Base-by-base conservation (phyloP, 2,113 vertebrate genomes). In the Crotalus tigris region DNA sequence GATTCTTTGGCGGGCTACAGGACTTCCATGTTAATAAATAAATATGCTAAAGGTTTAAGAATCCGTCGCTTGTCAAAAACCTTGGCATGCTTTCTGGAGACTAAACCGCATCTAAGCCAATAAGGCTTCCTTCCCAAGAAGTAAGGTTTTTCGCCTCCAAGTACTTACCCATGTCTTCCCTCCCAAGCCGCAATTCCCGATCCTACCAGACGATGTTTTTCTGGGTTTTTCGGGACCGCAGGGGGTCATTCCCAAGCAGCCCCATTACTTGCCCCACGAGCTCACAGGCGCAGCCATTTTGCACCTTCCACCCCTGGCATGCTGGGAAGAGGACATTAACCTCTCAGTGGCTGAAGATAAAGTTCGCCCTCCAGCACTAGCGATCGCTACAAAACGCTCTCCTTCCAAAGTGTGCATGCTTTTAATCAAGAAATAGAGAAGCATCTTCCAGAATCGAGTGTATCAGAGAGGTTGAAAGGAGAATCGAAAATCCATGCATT, bases 211-310 rank as follows among this genome's bases (percentile, higher is more conserved):
- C 6, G 6, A 81, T 81, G 17, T 44, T 21, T 75, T 75, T 39
- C n/a, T 75, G n/a, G 13, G 33, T 17, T n/a, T 75, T 1, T 44
- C 33, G 33, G 17, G 33, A 81, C 39, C 33, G 75, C 15, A 8
- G n/a, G 33, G 75, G 17, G 3, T 85, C 9, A 90, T 88, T 85
- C 24, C 87, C 39, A 39, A 44, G 59, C n/a, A 88, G 59, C 4
- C 46, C 91, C n/a, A 75, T 26, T 1, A 24, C 1, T 5, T 0
- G 1, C 88, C 21, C 26, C 39, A 85, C 15, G 49, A 57, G 58
- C 51, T n/a, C 8, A 26, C 49, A 95, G 88, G 61, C 17, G 95
- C 91, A 81, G 75, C 75, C 75, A 81, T 81, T 81, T 81, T 81
- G 75, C 75, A 81, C 17, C 7, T 44, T 81, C 33, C 75, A 81